Evolutionary conservation across 2,888 invertebrate species (phyloP).

Genomic region (Meandrusa payeni): DNA sequence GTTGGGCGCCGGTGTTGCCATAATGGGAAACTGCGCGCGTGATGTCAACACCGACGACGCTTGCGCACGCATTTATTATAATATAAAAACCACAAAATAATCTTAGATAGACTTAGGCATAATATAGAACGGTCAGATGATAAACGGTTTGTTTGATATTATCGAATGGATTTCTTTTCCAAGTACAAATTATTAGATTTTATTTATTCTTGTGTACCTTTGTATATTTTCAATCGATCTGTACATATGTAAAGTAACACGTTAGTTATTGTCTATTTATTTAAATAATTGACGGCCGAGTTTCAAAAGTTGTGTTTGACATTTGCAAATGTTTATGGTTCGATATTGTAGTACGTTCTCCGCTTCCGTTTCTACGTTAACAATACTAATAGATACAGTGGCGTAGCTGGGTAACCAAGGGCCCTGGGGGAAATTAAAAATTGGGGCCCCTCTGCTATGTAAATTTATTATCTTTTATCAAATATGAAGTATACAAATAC

Average conservation of each 20-base stretch:
- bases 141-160: slow-evolving; percentile 58
- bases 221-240: slow-evolving; percentile 63
- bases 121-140: slow-evolving; percentile 59
- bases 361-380: slow-evolving; percentile 2
- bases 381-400: no score
- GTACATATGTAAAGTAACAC: slow-evolving; percentile 77
- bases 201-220: slow-evolving; percentile 61
- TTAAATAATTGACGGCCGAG: slow-evolving; percentile 65
- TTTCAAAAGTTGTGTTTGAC: slow-evolving; percentile 39
- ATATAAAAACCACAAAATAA: slow-evolving; percentile 69
- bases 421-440: no score
- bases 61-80: slow-evolving; percentile 46
- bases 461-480: no score
- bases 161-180: slow-evolving; percentile 56
- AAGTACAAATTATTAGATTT: slow-evolving; percentile 75
- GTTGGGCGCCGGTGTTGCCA: slow-evolving; percentile 21
- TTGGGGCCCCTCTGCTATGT: no score
- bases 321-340: slow-evolving; percentile 8
- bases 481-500: no score
- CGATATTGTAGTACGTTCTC: slow-evolving; percentile 7
- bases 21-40: neutral
- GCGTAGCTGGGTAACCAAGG: no score
- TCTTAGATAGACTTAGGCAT: slow-evolving; percentile 71
- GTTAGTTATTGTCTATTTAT: slow-evolving; percentile 73
- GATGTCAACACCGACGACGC: slow-evolving; percentile 34